Conservation (phyloP, 2,113 vertebrate species). For the Podarcis muralis region DNA sequence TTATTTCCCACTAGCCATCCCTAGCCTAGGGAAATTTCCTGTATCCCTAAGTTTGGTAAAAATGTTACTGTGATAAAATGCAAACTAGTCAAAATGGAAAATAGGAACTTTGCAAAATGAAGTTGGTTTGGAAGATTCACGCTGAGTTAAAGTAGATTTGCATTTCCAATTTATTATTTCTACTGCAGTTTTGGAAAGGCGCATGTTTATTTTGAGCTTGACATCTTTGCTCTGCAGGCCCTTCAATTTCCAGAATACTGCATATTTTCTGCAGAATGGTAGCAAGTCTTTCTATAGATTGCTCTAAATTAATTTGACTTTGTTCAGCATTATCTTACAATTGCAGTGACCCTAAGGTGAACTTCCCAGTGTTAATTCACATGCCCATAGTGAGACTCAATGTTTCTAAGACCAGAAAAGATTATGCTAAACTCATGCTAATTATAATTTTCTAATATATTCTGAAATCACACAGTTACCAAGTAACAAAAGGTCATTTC, state of each 20-base stretch:
- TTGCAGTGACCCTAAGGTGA: slow-evolving; percentile 53
- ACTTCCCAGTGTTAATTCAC: slow-evolving; percentile 67
- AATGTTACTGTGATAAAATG: slow-evolving; percentile 11
- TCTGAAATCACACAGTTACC: slow-evolving; percentile 66
- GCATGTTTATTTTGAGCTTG: slow-evolving; percentile 54
- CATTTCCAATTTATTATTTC: slow-evolving; percentile 35
- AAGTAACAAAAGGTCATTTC: slow-evolving; percentile 66
- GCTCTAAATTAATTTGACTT: slow-evolving; percentile 70
- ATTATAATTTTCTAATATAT: slow-evolving; percentile 68
- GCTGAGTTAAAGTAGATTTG: slow-evolving; percentile 4
- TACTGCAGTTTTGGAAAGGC: slow-evolving; percentile 49
- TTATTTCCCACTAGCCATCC: background rate
- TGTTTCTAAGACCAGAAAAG: slow-evolving; percentile 49
- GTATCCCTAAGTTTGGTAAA: background rate
- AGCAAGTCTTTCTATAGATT: slow-evolving; percentile 47
- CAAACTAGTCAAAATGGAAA: slow-evolving; percentile 17
- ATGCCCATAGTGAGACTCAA: slow-evolving; percentile 52
- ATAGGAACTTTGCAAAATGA: slow-evolving; percentile 17
- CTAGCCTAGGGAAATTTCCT: background rate
- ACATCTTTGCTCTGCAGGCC: slow-evolving; percentile 42
- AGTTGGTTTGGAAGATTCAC: slow-evolving; percentile 9
- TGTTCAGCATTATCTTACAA: slow-evolving; percentile 70
- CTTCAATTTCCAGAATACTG: slow-evolving; percentile 48
- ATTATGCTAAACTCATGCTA: slow-evolving; percentile 68
- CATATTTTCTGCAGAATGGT: slow-evolving; percentile 47